These are phyloP conservation scores for Enteromius paludinosus DNA, from an alignment of 2,797 vertebrate species.

Conservation along the genomic window DNA sequence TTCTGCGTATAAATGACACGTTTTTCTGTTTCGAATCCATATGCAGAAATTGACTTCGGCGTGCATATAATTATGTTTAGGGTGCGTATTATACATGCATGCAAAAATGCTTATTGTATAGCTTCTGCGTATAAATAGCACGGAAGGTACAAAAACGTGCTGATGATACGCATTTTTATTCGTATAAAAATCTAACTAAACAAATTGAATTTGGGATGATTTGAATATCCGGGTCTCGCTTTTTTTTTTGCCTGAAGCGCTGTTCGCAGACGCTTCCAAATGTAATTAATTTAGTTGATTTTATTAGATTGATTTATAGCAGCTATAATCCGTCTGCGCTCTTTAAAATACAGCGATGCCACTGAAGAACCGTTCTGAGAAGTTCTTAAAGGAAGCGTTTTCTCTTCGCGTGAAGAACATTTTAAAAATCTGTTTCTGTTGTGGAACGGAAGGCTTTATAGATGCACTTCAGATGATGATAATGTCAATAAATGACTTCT, in stretches of 20 bases:
- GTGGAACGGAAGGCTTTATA: background rate
- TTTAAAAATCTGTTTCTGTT: background rate
- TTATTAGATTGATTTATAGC: slow-evolving; percentile 1
- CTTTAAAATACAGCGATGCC: background rate
- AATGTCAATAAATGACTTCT: background rate
- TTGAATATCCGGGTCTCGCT: background rate
- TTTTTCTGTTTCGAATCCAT: too few species aligned
- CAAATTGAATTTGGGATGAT: background rate
- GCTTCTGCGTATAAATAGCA: background rate
- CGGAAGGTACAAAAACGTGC: background rate
- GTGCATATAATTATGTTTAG: too few species aligned
- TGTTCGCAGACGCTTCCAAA: slow-evolving; percentile 7
- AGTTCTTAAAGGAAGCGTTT: background rate
- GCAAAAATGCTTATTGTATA: background rate
- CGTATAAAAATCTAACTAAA: background rate
- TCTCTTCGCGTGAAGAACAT: background rate
- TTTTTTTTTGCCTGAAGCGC: background rate
- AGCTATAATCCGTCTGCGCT: background rate
- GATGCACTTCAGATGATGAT: background rate
- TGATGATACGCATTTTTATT: background rate
- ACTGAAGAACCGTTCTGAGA: background rate
- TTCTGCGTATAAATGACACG: too few species aligned
- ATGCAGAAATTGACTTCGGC: too few species aligned
- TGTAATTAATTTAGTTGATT: background rate
- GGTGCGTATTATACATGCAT: background rate